Evolutionary conservation across 2,113 vertebrate species (phyloP), one percentile per base, ranked within the genome.

Genomic region (Maccullochella peelii): DNA sequence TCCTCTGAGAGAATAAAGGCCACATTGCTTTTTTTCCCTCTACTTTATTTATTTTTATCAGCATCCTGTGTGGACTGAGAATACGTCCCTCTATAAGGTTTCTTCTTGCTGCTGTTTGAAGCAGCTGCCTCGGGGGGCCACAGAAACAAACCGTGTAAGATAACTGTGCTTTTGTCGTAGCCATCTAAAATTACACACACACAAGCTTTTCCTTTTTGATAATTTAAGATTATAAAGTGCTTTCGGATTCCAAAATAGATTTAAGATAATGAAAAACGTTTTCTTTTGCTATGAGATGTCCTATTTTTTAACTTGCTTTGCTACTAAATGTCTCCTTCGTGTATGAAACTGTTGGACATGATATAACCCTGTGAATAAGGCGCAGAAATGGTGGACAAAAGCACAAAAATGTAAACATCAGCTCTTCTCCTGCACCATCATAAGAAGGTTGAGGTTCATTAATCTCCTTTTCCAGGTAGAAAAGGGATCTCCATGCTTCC

Each of bases 71-170:
- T n/a, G n/a, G 33, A 77, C 44, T 54, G 58, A 36, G 47, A 27
- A 49, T 50, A 61, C 57, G 10, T 61, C 71, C 23, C 38, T 77
- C 77, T 81, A 16, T 20, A 5, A 67, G 57, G 70, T 78, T 44
- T 72, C 82, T 33, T 67, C 79, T 79, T 76, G 77, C 83, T 73
- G 58, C 9, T 79, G 83, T 77, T 77, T 77, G 57, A 83, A 72
- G 85, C 68, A 33, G 73, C 70, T 62, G 85, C 83, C 71, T 16
- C 59, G 0, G 65, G 81, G 54, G 33, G 38, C 3, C 80, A 12
- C 50, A 12, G 38, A 20, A 75, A 57, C 61, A 79, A 79, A 52
- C 42, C 42, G 21, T 69, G 75, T 70, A 79, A 79, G 80, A 83
- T 36, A 73, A 4, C 40, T 40, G 33, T 30, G 47, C 66, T 21